Evolutionary conservation across 2,797 vertebrate species (phyloP), one percentile per base, ranked within the genome.

Genomic region (Glyptemys insculpta): DNA sequence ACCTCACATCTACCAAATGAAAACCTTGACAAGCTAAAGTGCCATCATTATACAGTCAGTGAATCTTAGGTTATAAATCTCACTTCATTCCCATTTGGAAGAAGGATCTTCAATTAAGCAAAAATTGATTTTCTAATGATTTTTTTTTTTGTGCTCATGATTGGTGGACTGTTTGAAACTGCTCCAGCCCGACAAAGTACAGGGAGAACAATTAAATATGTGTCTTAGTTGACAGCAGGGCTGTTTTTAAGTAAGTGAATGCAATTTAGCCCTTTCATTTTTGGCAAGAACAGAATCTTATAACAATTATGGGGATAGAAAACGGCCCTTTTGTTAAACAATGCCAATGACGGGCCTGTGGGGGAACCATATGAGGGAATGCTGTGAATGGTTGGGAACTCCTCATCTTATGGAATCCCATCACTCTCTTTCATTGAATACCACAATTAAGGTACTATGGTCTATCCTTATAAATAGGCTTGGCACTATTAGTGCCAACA

Each of bases 111-210:
- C 97, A 98, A 97, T 98, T 98, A 98, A 98, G 94, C 89, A 97
- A 97, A 98, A 97, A 98, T 97, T 98, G 98, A 98, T 98, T 98
- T 98, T 98, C 94, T 98, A 98, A 98, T 98, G 94, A 97, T 96
- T 98, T 98, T 96, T 94, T 19, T 89, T 86, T 11, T 29, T 53
- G 80, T 91, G 41, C 90, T 94, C 79, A 62, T 81, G 95, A 97
- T 97, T 92, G 95, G 96, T 96, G 78, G 95, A 94, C 91, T 90
- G 88, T 87, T 98, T 98, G 96, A 98, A 97, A 96, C 76, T 86
- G 96, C 95, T 98, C 96, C 96, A 97, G 93, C 82, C 88, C 93
- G 93, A 91, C 86, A 92, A 91, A 9, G 4, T 54, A 94, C 76
- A 88, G 90, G 74, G 86, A 96, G 94, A 96, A 96, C 92, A 97